Evolutionary conservation across 2,888 invertebrate species (phyloP), one percentile per base, ranked within the genome.

Genomic region (Athalia cordata): DNA sequence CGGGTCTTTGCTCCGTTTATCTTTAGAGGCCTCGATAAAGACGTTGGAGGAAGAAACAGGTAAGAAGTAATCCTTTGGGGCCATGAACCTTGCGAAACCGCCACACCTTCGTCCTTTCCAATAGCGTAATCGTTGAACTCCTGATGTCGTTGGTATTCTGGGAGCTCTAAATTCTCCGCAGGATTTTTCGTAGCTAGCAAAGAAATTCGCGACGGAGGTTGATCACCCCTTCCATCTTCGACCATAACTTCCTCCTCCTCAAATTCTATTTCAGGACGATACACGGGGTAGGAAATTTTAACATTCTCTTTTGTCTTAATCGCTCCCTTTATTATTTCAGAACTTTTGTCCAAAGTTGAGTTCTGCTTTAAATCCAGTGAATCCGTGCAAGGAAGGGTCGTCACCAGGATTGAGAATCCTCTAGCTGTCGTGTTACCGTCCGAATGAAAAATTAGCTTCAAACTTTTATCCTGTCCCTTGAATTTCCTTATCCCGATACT

Each of bases 331-430:
- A 29, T 13, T 1, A 72, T 52, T 29, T 57, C 47, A 5, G 8
- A 6, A 1, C 43, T 72, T 29, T 6, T n/a, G 11, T 4, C 0
- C 7, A 13, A n/a, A 6, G 49, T 9, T 5, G 50, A 75, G 52
- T 57, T 65, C 67, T 65, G 81, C 72, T 29, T 80, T 79, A 29
- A 78, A 74, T 49, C 61, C 6, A 61, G 70, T 65, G 49, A 52
- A 57, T 77, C 79, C 57, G 76, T 85, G 74, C 92, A 92, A 0
- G 92, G 90, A 79, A 90, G 82, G 47, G 92, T 90, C 0, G 92
- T 92, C 0, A 93, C 90, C 59, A 92, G 84, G 81, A 93, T 89
- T 64, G 91, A 91, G 82, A 93, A 93, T 1, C 93, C 92, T 52
- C 89, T 89, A 8, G 84, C 86, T 29, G 84, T 86, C 0, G 76